Evolutionary conservation across 2,113 vertebrate species (phyloP).

Genomic region (Coturnix japonica): DNA sequence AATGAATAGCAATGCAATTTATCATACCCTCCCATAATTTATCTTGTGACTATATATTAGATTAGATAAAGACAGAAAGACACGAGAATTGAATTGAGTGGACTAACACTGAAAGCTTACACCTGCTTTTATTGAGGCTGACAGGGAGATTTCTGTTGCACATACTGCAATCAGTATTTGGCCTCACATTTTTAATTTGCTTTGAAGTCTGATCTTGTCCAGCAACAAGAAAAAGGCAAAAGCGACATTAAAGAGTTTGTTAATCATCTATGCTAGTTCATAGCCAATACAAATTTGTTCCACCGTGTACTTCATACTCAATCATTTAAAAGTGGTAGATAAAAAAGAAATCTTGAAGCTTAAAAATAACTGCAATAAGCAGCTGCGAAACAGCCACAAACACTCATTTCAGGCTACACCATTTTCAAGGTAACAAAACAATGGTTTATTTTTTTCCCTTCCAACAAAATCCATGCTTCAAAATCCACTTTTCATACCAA

Average conservation of each 20-base stretch:
- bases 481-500: conserved; percentile 31
- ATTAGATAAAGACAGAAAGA: conserved; percentile 68
- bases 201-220: conserved; percentile 62
- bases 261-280: neutral
- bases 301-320: neutral
- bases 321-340: neutral
- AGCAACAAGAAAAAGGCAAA: neutral
- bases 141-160: conserved; percentile 53
- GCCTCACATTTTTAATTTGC: conserved; percentile 54
- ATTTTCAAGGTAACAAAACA: conserved; percentile 39
- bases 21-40: conserved; percentile 60
- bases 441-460: conserved; percentile 29
- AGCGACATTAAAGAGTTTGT: conserved; percentile 44
- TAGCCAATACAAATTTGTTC: conserved; percentile 2
- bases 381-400: neutral
- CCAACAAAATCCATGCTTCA: conserved; percentile 40
- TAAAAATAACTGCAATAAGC: neutral
- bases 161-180: conserved; percentile 34
- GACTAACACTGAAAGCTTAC: conserved; percentile 43
- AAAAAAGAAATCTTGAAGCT: neutral
- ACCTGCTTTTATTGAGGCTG: conserved; percentile 56
- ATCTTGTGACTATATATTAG: conserved; percentile 58
- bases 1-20: conserved; percentile 63
- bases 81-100: conserved; percentile 50
- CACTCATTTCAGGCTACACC: neutral